These are phyloP conservation scores for Sakesphorus luctuosus DNA, from an alignment of 2,113 vertebrate genomes.

Conservation along the genomic window DNA sequence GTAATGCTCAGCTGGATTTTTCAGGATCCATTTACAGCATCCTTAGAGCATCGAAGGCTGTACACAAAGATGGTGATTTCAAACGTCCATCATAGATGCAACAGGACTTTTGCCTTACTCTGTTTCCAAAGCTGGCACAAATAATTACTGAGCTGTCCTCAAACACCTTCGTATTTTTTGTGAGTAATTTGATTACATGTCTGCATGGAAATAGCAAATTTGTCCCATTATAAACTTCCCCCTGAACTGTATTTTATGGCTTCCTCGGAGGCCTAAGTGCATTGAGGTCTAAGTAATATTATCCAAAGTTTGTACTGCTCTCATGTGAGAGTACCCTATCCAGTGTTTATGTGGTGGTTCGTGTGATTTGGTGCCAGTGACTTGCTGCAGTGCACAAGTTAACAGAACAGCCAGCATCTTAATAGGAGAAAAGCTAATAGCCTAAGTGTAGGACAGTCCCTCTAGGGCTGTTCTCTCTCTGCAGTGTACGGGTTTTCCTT, in stretches of 20 bases:
- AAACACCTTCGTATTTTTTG: conserved; percentile 3
- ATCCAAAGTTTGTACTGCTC: background rate
- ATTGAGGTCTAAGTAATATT: conserved; percentile 4
- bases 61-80: background rate
- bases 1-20: conserved; percentile 2
- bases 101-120: background rate
- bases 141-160: conserved; percentile 1
- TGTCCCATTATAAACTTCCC: background rate
- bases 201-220: background rate
- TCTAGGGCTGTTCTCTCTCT: background rate
- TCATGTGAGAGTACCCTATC: background rate
- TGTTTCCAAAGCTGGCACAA: conserved; percentile 5
- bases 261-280: background rate
- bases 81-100: background rate
- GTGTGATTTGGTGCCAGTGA: background rate
- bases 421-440: background rate
- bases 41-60: background rate
- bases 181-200: conserved; percentile 26
- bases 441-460: background rate
- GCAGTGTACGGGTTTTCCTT: background rate
- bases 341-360: background rate
- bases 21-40: conserved; percentile 14
- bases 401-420: background rate
- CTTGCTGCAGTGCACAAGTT: background rate
- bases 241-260: background rate